A percentile compares a stretch with the other conserved stretches of the same genome.
phyloP scores from a whole-genome alignment of 2,797 vertebrate genomes.

The Rhadinocentrus ornatus region DNA sequence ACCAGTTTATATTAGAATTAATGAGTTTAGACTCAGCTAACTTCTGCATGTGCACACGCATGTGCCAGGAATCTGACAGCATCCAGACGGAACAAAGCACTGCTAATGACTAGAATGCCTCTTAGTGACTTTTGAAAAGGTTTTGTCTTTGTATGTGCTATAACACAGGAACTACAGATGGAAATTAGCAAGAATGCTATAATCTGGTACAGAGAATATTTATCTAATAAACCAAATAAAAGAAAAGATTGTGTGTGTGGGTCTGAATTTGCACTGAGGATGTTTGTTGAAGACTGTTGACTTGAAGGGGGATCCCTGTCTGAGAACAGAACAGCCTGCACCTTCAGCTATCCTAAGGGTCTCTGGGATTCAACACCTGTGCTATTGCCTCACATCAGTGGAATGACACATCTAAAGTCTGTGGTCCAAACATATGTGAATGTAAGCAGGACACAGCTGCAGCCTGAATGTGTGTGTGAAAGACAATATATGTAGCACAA shows the following conservation, averaged over 20 bases:
- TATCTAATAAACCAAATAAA: no score
- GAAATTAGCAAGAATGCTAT: no score
- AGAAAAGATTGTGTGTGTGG: not conserved
- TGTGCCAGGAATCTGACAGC: slow-evolving; percentile 55
- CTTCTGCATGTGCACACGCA: slow-evolving; percentile 45
- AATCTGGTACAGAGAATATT: no score
- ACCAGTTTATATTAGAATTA: slow-evolving; percentile 62
- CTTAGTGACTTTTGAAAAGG: no score
- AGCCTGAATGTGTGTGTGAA: slow-evolving; percentile 34
- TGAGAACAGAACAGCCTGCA: slow-evolving; percentile 67
- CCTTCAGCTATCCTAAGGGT: slow-evolving; percentile 67
- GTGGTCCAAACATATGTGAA: slow-evolving; percentile 57
- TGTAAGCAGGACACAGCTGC: slow-evolving; percentile 80
- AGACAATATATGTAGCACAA: slow-evolving; percentile 22
- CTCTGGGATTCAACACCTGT: slow-evolving; percentile 78
- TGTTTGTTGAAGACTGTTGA: slow-evolving; percentile 48
- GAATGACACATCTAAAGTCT: slow-evolving; percentile 74
- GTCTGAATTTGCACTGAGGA: slow-evolving; percentile 24
- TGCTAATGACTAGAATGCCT: slow-evolving; percentile 33
- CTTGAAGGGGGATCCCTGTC: slow-evolving; percentile 51
- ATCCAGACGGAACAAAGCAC: slow-evolving; percentile 31
- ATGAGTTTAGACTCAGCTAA: slow-evolving; percentile 67
- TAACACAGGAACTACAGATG: no score
- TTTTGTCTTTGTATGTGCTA: no score
- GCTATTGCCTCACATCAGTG: slow-evolving; percentile 77